These are phyloP conservation scores for Porites lutea DNA, from an alignment of 64 coral and sea anemone species.

Conservation along the genomic window DNA sequence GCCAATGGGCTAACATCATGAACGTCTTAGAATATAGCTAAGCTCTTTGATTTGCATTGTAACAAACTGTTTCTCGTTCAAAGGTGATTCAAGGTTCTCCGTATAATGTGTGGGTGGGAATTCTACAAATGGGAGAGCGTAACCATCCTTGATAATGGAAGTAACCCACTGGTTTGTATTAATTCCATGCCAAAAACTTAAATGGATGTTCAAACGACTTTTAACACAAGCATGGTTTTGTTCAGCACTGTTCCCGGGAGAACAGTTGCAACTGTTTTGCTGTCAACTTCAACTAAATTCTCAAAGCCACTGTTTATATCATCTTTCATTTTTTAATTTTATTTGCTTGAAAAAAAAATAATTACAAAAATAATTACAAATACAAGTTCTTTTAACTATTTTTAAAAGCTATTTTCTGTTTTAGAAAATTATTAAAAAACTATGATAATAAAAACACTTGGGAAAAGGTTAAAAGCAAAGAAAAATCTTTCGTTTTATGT, in stretches of 20 bases:
- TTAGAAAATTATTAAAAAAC: too few relatives aligned
- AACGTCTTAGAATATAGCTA: background rate
- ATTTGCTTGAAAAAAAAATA: too few relatives aligned
- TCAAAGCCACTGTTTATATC: background rate
- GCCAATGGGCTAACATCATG: background rate
- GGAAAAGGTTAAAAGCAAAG: too few relatives aligned
- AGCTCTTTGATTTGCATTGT: background rate
- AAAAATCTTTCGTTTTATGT: background rate
- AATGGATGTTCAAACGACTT: constrained; percentile 7
- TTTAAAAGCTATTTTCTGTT: too few relatives aligned
- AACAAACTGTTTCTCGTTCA: background rate
- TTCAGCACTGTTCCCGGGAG: background rate
- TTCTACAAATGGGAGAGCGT: background rate
- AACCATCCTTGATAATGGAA: background rate
- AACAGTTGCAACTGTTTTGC: background rate
- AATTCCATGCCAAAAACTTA: constrained; percentile 17
- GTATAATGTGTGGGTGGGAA: background rate
- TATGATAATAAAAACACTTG: too few relatives aligned
- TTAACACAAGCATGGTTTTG: background rate
- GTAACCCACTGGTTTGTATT: background rate
- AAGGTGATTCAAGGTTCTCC: background rate
- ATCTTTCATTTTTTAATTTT: background rate
- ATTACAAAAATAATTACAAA: too few relatives aligned
- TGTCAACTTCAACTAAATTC: background rate
- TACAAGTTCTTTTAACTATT: too few relatives aligned